Percentiles rank a stretch among this genome's conserved stretches.
Evolutionary conservation across 2,797 vertebrate species (phyloP).

Genomic region (Anguilla pacifica): DNA sequence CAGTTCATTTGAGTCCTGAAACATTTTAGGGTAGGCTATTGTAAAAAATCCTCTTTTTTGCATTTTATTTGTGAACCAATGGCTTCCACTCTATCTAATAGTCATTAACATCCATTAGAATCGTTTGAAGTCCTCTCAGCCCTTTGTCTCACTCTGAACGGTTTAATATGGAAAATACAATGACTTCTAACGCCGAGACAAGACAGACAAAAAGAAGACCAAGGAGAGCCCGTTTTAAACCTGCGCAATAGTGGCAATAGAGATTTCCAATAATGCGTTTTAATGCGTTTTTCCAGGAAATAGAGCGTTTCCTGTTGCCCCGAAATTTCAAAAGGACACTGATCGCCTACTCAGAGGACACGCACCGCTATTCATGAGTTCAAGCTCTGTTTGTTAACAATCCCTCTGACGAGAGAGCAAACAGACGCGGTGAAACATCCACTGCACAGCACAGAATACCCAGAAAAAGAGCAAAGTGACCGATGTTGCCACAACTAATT

Average conservation of each 20-base stretch:
- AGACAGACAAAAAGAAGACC: slow-evolving; percentile 59
- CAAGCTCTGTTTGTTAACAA: slow-evolving; percentile 38
- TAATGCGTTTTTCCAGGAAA: slow-evolving; percentile 78
- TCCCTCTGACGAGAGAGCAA: slow-evolving; percentile 22
- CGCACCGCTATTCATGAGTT: slow-evolving; percentile 26
- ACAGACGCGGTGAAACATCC: slow-evolving; percentile 17
- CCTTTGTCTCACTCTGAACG: slow-evolving; percentile 77
- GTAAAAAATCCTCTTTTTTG: slow-evolving; percentile 70
- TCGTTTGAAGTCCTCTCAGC: slow-evolving; percentile 83
- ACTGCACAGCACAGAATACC: not conserved
- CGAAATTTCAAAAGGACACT: slow-evolving; percentile 38
- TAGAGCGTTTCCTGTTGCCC: slow-evolving; percentile 60
- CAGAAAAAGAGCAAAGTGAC: not conserved
- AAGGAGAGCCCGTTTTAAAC: slow-evolving; percentile 67
- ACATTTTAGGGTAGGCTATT: slow-evolving; percentile 68
- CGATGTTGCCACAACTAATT: not conserved
- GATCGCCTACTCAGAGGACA: slow-evolving; percentile 24
- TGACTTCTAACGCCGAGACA: slow-evolving; percentile 77
- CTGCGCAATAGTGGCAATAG: slow-evolving; percentile 70
- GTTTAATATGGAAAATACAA: slow-evolving; percentile 75
- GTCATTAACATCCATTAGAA: slow-evolving; percentile 92
- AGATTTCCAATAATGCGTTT: slow-evolving; percentile 53
- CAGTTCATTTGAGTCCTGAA: slow-evolving; percentile 48
- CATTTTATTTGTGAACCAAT: slow-evolving; percentile 76
- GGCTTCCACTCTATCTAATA: slow-evolving; percentile 81